Conservation (phyloP, 2,113 vertebrate genomes). For the Oreocharis arfaki region DNA sequence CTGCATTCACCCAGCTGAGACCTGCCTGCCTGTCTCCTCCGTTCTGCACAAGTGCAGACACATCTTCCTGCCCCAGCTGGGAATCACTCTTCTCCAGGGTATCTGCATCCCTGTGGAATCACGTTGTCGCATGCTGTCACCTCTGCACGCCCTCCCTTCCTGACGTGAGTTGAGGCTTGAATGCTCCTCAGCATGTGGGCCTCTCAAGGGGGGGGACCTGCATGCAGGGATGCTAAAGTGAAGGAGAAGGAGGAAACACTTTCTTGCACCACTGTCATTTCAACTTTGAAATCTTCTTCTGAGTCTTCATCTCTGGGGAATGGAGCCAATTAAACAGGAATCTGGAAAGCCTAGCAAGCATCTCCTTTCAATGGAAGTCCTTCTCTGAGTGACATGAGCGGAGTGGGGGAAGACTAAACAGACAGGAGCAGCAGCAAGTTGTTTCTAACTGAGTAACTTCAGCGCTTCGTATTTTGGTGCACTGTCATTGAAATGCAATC, state of each 20-base stretch:
- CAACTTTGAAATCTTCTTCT: not conserved
- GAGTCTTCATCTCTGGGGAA: not conserved
- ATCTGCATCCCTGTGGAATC: not conserved
- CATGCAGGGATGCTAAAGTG: not conserved
- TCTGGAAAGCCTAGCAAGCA: not conserved
- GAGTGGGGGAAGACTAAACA: not conserved
- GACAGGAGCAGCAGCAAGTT: not conserved
- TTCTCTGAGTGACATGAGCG: not conserved
- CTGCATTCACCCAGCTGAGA: not conserved
- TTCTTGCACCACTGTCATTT: not conserved
- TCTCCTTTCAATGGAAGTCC: not conserved
- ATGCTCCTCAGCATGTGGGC: not conserved
- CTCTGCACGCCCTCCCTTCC: not conserved
- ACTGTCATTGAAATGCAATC: not conserved
- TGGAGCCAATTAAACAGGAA: conserved; percentile 1
- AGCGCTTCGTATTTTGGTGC: not conserved
- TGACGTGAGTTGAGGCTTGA: not conserved
- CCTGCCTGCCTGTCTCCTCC: rapidly evolving
- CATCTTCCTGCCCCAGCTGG: not conserved
- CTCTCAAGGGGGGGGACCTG: not conserved
- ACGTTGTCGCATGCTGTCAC: rapidly evolving
- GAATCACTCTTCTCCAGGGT: not conserved
- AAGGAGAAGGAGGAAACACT: not conserved
- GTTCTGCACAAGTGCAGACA: not conserved
- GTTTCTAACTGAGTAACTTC: not conserved